Percentiles rank a stretch among this genome's conserved stretches.
These are phyloP conservation scores for Noctuana brunneofusca DNA, from an alignment of 2,888 invertebrate species.

Conservation along the genomic window DNA sequence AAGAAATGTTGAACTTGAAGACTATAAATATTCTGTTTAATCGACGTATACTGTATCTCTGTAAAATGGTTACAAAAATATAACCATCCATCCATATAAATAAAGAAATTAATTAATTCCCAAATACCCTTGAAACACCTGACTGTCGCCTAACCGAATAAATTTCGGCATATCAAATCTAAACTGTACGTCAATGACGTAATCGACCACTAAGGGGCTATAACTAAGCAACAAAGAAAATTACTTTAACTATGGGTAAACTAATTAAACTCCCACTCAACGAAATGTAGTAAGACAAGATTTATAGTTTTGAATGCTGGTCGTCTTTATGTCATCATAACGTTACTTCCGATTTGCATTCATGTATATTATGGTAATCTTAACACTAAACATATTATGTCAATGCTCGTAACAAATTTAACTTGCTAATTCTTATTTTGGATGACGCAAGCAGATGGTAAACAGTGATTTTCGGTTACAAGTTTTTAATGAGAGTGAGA, in stretches of 20 bases:
- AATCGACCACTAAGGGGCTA: not conserved
- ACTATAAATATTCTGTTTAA: too few species aligned
- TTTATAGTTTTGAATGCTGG: not conserved
- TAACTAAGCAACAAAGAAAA: not conserved
- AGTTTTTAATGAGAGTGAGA: not conserved
- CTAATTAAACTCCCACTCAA: not conserved
- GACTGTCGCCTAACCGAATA: not conserved
- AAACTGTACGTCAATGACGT: not conserved
- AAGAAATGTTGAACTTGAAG: too few species aligned
- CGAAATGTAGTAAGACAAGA: too few species aligned
- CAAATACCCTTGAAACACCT: not conserved
- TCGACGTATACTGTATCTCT: too few species aligned
- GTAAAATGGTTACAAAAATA: too few species aligned
- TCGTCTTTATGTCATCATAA: conserved; percentile 15
- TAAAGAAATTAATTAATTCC: not conserved
- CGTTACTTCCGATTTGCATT: conserved; percentile 34
- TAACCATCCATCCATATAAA: too few species aligned
- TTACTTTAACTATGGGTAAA: not conserved
- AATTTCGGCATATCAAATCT: not conserved
- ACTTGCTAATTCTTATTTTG: conserved; percentile 50
- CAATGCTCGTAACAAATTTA: conserved; percentile 43
- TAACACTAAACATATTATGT: conserved; percentile 26
- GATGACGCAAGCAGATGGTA: conserved; percentile 5
- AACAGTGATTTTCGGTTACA: not conserved
- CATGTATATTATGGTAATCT: conserved; percentile 25